Base-by-base conservation (phyloP, 1,140 invertebrate species). In the Aphidius gifuensis region DNA sequence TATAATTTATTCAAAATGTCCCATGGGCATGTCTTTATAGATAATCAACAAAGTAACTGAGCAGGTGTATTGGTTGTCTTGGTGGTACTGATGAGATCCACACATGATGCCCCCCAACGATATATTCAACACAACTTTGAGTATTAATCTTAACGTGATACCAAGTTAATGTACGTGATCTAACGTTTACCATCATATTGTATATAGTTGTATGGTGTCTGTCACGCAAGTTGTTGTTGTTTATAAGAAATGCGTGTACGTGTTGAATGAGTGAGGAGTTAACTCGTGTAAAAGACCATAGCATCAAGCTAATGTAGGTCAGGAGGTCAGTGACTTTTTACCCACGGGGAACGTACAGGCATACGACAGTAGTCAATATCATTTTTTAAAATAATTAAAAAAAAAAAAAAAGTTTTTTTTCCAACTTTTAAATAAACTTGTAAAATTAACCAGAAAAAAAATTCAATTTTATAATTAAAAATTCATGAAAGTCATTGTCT, bases 251-350 rank as follows among this genome's bases (percentile, higher is more conserved):
- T 16, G 16, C n/a, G 40, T 44, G 5, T 42, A 56, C 40, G 9
- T 44, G 54, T 56, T 56, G 23, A 4, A 32, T 32, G 23, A 32
- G 23, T 32, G 23, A 32, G 4, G 23, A 32, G 23, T 32, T 32
- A 32, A 32, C 23, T 32, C 23, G 23, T 32, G 23, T 32, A 32
- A 32, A 32, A 32, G 23, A 32, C 23, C 23, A 32, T 32, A 21
- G 46, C 43, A 58, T 58, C 16, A 32, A 55, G 40, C 9, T 42
- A 16, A 66, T 68, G 62, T 66, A 60, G 64, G 64, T 64, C 67
- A 68, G 54, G 51, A 51, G 64, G 67, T 68, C 67, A 57, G 48
- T 65, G 64, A 68, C 64, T 54, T 61, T 44, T 32, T 23, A 50
- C 39, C 58, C 58, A 40, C 42, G 51, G 51, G 53, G 44, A 44